phyloP scores from a whole-genome alignment of 2,888 invertebrate genomes.

The Erebia ligea region DNA sequence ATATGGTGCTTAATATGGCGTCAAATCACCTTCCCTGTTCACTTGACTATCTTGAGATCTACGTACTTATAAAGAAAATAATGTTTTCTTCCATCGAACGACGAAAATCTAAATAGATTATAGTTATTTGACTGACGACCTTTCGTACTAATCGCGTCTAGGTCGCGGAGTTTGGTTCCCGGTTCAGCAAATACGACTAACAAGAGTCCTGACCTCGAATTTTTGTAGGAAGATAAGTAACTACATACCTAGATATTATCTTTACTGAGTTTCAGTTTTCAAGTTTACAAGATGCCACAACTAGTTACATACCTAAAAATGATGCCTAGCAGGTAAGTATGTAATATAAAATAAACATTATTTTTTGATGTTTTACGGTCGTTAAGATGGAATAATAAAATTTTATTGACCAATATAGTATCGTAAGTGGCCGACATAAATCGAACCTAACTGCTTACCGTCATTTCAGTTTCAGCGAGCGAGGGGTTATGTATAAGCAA shows the following conservation, averaged over 20 bases:
- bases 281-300: too few relatives aligned
- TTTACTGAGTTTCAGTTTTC: too few relatives aligned
- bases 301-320: too few relatives aligned
- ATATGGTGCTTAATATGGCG: constrained; percentile 28
- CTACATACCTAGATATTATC: too few relatives aligned
- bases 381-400: constrained; percentile 7
- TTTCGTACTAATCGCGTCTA: too few relatives aligned
- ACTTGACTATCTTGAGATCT: constrained; percentile 15
- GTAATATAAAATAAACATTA: neutral
- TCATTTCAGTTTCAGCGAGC: constrained; percentile 14
- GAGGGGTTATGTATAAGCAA: neutral
- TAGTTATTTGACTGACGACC: too few relatives aligned
- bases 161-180: too few relatives aligned
- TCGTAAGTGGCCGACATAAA: constrained; percentile 22
- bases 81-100: neutral
- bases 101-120: too few relatives aligned
- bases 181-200: too few relatives aligned
- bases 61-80: neutral
- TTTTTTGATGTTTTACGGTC: constrained; percentile 9
- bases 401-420: constrained; percentile 22
- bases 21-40: constrained; percentile 31
- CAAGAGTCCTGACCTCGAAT: too few relatives aligned
- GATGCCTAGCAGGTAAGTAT: too few relatives aligned
- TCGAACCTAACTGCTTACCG: constrained; percentile 10
- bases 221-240: too few relatives aligned